phyloP scores from a whole-genome alignment of 2,113 vertebrate genomes.

The Prolemur simus region DNA sequence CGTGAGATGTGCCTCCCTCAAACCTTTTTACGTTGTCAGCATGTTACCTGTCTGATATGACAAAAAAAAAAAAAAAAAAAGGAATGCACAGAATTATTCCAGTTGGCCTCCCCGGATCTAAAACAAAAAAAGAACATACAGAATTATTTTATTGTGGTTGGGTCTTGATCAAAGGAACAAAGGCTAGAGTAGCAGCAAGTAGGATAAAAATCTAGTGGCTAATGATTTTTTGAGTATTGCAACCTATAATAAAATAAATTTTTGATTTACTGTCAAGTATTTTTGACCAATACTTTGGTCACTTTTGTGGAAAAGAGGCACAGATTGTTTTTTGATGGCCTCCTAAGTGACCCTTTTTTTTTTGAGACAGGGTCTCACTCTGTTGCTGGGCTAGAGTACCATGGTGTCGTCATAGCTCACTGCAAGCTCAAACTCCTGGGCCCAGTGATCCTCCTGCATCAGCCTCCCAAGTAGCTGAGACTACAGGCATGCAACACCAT shows the following conservation, averaged over 20 bases:
- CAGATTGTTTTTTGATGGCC: background rate
- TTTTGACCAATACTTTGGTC: background rate
- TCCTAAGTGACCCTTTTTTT: background rate
- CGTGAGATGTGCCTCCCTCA: no score
- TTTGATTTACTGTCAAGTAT: background rate
- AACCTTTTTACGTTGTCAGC: no score
- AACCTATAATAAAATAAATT: background rate
- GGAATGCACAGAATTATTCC: no score
- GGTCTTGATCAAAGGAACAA: slow-evolving; percentile 24
- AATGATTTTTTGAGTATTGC: background rate
- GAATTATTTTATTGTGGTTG: background rate
- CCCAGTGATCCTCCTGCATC: no score
- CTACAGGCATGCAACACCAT: background rate
- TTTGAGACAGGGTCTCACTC: background rate
- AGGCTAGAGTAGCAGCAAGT: background rate
- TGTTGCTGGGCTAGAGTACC: background rate
- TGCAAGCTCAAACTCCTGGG: background rate
- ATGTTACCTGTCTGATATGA: no score
- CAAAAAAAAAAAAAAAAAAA: no score
- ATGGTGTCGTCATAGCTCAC: background rate
- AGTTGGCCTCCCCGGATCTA: no score
- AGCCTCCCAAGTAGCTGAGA: background rate
- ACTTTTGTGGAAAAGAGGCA: no score
- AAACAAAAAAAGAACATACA: no score
- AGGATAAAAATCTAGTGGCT: background rate